Evolutionary conservation across 2,888 invertebrate species (phyloP).

Genomic region (Quadriops clusia): DNA sequence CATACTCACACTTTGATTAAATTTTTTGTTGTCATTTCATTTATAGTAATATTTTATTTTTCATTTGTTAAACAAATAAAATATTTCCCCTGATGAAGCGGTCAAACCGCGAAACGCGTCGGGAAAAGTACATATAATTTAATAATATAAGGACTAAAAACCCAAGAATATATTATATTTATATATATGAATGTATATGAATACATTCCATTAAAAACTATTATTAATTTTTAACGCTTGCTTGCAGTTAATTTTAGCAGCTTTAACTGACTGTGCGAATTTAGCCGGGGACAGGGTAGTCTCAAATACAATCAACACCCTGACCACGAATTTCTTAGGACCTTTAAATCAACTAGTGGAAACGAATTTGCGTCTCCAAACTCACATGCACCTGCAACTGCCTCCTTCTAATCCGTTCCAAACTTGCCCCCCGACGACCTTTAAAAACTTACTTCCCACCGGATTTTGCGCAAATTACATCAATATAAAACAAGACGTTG

Average conservation of each 20-base stretch:
- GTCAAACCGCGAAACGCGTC: no score
- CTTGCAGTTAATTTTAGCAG: slow-evolving; percentile 30
- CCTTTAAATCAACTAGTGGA: slow-evolving; percentile 81
- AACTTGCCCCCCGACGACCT: slow-evolving; percentile 27
- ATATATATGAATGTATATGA: no score
- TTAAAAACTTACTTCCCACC: slow-evolving; percentile 27
- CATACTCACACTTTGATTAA: no score
- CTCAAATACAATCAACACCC: no score
- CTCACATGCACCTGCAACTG: slow-evolving; percentile 79
- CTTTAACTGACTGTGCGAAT: slow-evolving; percentile 31
- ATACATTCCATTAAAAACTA: slow-evolving; percentile 6
- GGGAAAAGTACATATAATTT: no score
- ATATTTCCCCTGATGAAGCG: no score
- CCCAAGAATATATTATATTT: no score
- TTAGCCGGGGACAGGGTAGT: slow-evolving; percentile 29
- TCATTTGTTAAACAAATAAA: no score
- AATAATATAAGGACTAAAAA: no score
- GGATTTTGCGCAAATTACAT: slow-evolving; percentile 32
- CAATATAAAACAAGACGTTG: slow-evolving; percentile 44
- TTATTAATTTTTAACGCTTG: slow-evolving; percentile 1
- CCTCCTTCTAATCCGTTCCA: slow-evolving; percentile 41
- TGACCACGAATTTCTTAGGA: slow-evolving; percentile 49
- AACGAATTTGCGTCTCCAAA: slow-evolving; percentile 82
- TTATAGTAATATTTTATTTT: no score
- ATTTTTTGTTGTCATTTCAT: no score